Evolutionary conservation across 2,888 invertebrate species (phyloP).

Genomic region (Panopea generosa): DNA sequence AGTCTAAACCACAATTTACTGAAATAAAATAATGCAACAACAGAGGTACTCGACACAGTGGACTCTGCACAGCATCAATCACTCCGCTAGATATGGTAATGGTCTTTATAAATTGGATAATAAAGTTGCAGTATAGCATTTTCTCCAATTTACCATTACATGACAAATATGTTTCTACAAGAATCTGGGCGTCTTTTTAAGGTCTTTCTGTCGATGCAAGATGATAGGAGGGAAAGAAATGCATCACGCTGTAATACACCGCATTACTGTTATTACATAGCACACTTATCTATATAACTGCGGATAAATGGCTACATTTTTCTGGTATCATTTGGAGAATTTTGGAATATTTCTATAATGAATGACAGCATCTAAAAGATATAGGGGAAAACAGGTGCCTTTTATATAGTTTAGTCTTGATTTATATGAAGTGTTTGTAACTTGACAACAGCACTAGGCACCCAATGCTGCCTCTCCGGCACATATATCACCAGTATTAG

Average conservation of each 20-base stretch:
- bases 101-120: too few relatives aligned
- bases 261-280: conserved; percentile 29
- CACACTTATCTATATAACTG: conserved; percentile 22
- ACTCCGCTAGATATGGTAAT: too few relatives aligned
- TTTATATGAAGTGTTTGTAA: neutral
- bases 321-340: conserved; percentile 4
- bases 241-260: conserved; percentile 20
- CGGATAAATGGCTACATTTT: conserved; percentile 18
- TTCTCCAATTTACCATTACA: too few relatives aligned
- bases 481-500: conserved; percentile 1
- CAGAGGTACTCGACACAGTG: too few relatives aligned
- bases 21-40: too few relatives aligned
- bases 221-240: neutral
- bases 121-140: too few relatives aligned
- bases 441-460: neutral
- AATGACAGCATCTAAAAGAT: conserved; percentile 6
- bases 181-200: too few relatives aligned
- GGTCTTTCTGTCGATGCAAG: too few relatives aligned
- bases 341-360: conserved; percentile 9
- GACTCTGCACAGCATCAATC: too few relatives aligned
- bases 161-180: too few relatives aligned
- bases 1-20: too few relatives aligned
- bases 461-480: neutral
- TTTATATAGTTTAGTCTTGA: neutral
- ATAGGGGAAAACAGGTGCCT: conserved; percentile 21